A percentile compares a stretch with the other conserved stretches of the same genome.
These are phyloP conservation scores for Aleiodes sp. DNA, from an alignment of 1,140 invertebrate species.

Conservation along the genomic window DNA sequence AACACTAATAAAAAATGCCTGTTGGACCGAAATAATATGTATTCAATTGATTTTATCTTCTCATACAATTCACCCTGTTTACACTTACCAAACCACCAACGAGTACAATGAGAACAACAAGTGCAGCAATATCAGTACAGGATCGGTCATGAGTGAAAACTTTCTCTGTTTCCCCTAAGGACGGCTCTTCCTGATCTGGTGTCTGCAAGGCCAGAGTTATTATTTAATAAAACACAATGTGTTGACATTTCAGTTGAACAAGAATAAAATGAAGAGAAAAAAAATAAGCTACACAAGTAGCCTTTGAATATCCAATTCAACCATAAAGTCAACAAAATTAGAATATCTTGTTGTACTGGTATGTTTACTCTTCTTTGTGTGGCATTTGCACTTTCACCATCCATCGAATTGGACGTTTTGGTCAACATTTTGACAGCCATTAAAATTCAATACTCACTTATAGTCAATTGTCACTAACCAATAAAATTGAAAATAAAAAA, in stretches of 20 bases:
- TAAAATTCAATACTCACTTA: background rate
- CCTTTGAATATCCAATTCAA: slow-evolving; percentile 9
- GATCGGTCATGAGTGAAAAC: slow-evolving; percentile 60
- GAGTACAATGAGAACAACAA: slow-evolving; percentile 67
- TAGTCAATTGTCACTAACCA: background rate
- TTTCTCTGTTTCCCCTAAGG: slow-evolving; percentile 36
- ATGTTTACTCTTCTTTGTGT: background rate
- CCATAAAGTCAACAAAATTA: background rate
- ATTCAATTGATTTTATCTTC: background rate
- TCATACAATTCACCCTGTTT: background rate
- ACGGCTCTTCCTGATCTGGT: slow-evolving; percentile 38
- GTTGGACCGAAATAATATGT: slow-evolving; percentile 5
- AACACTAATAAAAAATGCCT: slow-evolving; percentile 66
- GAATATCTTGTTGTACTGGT: background rate
- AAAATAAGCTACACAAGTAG: background rate
- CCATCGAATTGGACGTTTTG: background rate
- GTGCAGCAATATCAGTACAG: slow-evolving; percentile 70
- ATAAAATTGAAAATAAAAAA: background rate
- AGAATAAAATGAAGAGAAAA: background rate
- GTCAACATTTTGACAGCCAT: background rate
- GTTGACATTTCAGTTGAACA: background rate
- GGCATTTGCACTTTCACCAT: background rate
- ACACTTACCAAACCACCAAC: slow-evolving; percentile 69
- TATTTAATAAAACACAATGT: background rate
- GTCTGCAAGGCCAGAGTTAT: slow-evolving; percentile 39